Conservation (phyloP, 2,797 vertebrate species). For the Scomberomorus guttatus region DNA sequence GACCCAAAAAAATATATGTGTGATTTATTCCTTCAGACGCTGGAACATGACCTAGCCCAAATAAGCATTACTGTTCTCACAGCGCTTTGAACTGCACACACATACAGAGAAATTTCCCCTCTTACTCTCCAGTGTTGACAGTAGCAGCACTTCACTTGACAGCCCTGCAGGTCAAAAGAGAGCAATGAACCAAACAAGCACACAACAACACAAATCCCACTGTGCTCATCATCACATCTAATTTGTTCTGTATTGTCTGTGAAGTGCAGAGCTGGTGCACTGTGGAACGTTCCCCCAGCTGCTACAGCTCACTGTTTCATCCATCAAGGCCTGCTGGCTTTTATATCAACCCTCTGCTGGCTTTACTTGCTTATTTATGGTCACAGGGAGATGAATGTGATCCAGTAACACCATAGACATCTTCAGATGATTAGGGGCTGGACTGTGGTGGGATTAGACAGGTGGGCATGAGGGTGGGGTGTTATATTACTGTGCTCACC, state of each 20-base stretch:
- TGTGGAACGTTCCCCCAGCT: neutral
- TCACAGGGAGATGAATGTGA: conserved; percentile 17
- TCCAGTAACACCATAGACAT: conserved; percentile 5
- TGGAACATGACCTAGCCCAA: conserved; percentile 23
- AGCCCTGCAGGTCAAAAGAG: conserved; percentile 11
- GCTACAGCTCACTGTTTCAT: conserved; percentile 35
- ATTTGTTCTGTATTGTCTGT: conserved; percentile 49
- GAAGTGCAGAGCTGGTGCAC: conserved; percentile 12
- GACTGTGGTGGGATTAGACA: too few species aligned
- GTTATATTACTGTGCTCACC: too few species aligned
- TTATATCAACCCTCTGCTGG: conserved; percentile 2
- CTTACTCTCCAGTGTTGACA: conserved; percentile 21
- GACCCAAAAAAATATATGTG: conserved; percentile 28
- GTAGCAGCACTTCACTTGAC: conserved; percentile 27
- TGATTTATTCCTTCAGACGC: conserved; percentile 72
- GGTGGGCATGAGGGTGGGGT: too few species aligned
- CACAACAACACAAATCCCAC: conserved; percentile 9
- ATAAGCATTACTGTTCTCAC: conserved; percentile 31
- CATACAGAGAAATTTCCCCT: neutral
- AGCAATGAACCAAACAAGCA: neutral
- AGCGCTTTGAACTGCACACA: conserved; percentile 17
- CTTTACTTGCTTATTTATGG: conserved; percentile 12
- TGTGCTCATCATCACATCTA: conserved; percentile 37
- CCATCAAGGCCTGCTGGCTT: conserved; percentile 29
- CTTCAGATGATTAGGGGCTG: too few species aligned